phyloP scores from a whole-genome alignment of 2,113 vertebrate species.

The Microtus montanus region DNA sequence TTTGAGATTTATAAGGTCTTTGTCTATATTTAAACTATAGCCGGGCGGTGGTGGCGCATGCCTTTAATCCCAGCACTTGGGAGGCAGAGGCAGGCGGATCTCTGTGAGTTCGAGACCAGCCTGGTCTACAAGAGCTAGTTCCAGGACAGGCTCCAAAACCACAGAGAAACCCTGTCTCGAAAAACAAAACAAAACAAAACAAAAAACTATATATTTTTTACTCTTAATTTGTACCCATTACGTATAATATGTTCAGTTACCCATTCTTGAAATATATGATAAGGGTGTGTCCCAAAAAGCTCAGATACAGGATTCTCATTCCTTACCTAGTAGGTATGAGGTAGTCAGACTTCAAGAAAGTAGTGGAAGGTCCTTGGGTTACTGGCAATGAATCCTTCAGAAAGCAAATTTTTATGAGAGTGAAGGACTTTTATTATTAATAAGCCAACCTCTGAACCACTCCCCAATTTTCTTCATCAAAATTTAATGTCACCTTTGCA shows the following conservation, averaged over 20 bases:
- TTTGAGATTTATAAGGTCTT: not conserved
- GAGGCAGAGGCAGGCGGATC: too few relatives aligned
- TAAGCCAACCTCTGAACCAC: not conserved
- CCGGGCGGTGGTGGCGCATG: too few relatives aligned
- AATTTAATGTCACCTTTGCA: not conserved
- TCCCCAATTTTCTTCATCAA: not conserved
- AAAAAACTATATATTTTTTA: not conserved
- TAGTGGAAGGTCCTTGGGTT: not conserved
- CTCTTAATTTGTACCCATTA: not conserved
- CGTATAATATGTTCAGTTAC: not conserved
- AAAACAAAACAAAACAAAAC: too few relatives aligned
- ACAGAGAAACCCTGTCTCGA: too few relatives aligned
- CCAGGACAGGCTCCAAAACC: too few relatives aligned
- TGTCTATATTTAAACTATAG: not conserved
- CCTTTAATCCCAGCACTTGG: too few relatives aligned
- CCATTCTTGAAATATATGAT: not conserved
- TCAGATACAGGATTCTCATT: not conserved
- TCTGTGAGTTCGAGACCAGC: too few relatives aligned
- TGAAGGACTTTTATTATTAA: not conserved
- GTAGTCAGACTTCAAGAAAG: not conserved
- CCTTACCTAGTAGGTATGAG: not conserved
- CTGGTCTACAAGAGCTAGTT: too few relatives aligned
- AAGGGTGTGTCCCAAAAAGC: too few relatives aligned
- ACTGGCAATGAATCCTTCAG: not conserved
- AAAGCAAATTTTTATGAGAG: not conserved